Base-by-base conservation (phyloP, 2,888 invertebrate species). In the Dryobota labecula region DNA sequence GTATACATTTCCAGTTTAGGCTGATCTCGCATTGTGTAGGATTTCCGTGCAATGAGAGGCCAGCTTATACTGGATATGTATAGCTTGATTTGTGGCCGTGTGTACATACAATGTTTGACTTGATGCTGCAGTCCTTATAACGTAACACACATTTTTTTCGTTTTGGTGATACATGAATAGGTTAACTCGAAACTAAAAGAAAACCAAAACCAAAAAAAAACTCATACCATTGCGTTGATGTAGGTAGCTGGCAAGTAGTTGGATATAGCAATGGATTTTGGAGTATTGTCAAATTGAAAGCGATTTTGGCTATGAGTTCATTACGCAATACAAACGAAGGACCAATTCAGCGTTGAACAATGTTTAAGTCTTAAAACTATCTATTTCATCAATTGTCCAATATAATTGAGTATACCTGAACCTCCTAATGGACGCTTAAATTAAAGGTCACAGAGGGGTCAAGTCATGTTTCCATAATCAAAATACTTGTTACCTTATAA, bases 351-450 rank as follows among this genome's bases (percentile, higher is more conserved):
- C 5, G 8, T 43, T 45, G 7, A 61, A 54, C 15, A 45, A 18
- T 36, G 45, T 45, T 41, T 30, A 27, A n/a, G 8, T 41, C 20
- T 49, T 18, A 15, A 41, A 47, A 57, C 30, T 41, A 47, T 13
- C 0, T 41, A 47, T 33, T 41, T 20, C 70, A 43, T 61, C 18
- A 36, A 71, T 43, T 58, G 33, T 24, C n/a, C 43, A 43, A 27
- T 54, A 36, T 41, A 8, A 47, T 72, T 72, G 30, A 54, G n/a
- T n/a, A n/a, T n/a, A n/a, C n/a, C n/a, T 30, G 45, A 63, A 13
- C 51, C 43, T 71, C 27, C 1, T 27, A 61, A n/a, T 51, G 18
- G 20, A 33, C 11, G 33, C 15, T 71, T 51, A 36, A 71, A 64
- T 63, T 38, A 47, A 63, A 33, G 73, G 13, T 33, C 38, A 45